phyloP scores from a whole-genome alignment of 2,113 vertebrate genomes.

The Rhizomys pruinosus region DNA sequence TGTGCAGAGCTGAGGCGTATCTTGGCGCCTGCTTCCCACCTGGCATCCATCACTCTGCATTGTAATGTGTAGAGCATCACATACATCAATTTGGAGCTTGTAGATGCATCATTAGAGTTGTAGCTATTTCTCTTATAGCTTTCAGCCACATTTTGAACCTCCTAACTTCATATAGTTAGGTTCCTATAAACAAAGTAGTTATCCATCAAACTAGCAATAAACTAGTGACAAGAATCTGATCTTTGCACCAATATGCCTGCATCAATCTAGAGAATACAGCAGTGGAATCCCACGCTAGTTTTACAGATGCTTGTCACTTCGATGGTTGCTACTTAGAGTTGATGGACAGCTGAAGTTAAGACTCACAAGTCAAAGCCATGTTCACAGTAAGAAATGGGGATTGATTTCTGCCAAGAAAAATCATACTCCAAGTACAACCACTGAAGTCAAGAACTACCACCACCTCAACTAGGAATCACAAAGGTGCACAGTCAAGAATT shows the following conservation, averaged over 20 bases:
- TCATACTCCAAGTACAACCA: neutral
- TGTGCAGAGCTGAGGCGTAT: neutral
- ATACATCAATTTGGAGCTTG: neutral
- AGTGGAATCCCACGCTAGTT: slow-evolving; percentile 9
- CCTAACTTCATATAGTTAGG: neutral
- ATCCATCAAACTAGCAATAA: neutral
- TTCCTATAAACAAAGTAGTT: neutral
- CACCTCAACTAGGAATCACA: slow-evolving; percentile 22
- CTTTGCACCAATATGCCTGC: neutral
- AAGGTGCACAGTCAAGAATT: slow-evolving; percentile 26
- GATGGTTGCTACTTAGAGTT: neutral
- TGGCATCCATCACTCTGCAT: neutral
- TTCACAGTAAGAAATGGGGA: slow-evolving; percentile 12
- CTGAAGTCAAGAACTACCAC: neutral
- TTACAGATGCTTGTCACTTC: neutral
- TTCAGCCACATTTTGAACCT: neutral
- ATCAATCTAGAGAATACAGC: neutral
- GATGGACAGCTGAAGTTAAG: slow-evolving; percentile 2
- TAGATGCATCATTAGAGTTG: neutral
- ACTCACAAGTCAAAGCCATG: neutral
- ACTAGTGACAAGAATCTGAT: neutral
- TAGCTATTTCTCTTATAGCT: neutral
- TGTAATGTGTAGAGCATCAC: neutral
- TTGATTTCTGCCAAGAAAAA: slow-evolving; percentile 35
- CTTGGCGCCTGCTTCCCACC: neutral